Base-by-base conservation (phyloP, 2,888 invertebrate species). In the Bellardia bayeri region DNA sequence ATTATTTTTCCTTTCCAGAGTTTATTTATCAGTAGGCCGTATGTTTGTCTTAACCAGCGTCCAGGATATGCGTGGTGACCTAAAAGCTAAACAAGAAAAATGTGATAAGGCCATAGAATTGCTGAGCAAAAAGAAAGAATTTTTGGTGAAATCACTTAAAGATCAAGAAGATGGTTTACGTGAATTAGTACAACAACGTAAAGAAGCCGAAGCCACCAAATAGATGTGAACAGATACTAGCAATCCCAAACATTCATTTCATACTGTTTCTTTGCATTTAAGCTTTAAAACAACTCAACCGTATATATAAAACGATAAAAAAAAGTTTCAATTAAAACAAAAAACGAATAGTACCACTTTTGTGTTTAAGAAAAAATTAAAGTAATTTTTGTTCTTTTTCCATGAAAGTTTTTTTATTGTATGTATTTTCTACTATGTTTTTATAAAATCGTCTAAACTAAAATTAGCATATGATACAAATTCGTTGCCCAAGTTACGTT, bases 391-490 rank as follows among this genome's bases (percentile, higher is more conserved):
- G 74, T 74, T 9, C 33, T 61, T 69, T 54, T 54, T 79, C 42
- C 64, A 64, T 51, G 54, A 75, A 68, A 69, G 9, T 68, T 0
- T n/a, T 49, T 51, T 63, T 37, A 11, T 3, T 37, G 5, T 37
- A 3, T 40, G 8, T 68, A 42, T 75, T 56, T 33, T 4, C 49
- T 76, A 58, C 81, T 75, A 78, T 3, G 16, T 71, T 58, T 54
- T 71, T 71, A 91, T 89, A 89, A 90, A 91, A 83, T 91, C 89
- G 85, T 97, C 96, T 87, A 97, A 94, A 93, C 97, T 94, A 94
- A 97, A 99, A 94, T 99, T 99, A 64, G 98, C 95, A 94, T 96
- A 99, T 94, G 98, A 98, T 69, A 95, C 95, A 94, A 99, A 99
- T 93, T 98, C 97, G 94, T 99, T 99, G 0, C 97, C 98, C 91